Evolutionary conservation across 2,797 vertebrate genomes (phyloP).

Genomic region (Cercopithecus neglectus): DNA sequence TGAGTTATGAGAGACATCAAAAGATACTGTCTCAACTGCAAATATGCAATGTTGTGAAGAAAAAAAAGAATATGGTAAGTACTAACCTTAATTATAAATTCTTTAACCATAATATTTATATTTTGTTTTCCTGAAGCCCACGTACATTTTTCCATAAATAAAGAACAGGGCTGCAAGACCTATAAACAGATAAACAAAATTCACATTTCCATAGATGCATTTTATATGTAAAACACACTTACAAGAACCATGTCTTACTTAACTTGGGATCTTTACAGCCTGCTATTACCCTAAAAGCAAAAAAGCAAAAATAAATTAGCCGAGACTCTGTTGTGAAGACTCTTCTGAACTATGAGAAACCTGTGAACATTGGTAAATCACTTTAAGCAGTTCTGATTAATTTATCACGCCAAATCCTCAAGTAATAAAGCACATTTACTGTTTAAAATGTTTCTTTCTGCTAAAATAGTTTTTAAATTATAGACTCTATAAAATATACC

Average conservation of each 20-base stretch:
- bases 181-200: conserved; percentile 73
- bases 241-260: neutral
- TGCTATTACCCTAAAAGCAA: neutral
- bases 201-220: neutral
- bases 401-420: neutral
- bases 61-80: conserved; percentile 8
- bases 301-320: neutral
- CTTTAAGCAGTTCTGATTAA: neutral
- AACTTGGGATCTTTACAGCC: neutral
- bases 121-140: conserved; percentile 85
- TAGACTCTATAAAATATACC: neutral
- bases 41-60: neutral
- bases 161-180: conserved; percentile 94
- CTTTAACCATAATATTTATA: conserved; percentile 89
- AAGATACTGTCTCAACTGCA: neutral
- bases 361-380: neutral
- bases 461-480: neutral
- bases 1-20: neutral
- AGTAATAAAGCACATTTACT: neutral
- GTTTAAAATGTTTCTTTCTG: conserved; percentile 20
- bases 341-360: neutral
- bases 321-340: neutral
- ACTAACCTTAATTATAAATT: conserved; percentile 93
- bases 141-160: conserved; percentile 89
- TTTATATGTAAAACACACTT: neutral